Evolutionary conservation across 1,140 invertebrate species (phyloP).

Genomic region (Gryon sp.): DNA sequence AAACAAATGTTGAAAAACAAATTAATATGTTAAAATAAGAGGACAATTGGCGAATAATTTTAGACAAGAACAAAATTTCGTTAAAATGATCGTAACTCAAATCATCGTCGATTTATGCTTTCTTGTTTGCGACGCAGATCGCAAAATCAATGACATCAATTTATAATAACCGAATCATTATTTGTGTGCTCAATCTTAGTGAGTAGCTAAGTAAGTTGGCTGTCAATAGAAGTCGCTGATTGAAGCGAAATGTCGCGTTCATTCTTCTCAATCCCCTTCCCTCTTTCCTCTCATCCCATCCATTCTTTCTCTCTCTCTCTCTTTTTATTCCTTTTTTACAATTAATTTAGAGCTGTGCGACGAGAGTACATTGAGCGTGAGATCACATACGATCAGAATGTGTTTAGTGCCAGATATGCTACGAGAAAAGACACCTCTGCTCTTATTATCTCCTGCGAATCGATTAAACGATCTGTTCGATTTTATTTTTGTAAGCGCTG

Average conservation of each 20-base stretch:
- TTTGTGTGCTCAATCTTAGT: constrained; percentile 73
- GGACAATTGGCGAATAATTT: no score
- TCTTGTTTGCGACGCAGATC: constrained; percentile 1
- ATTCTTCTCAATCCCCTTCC: no score
- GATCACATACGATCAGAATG: constrained; percentile 18
- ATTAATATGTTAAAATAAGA: no score
- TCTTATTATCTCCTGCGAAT: constrained; percentile 1
- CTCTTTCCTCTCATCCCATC: background rate
- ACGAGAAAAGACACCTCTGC: background rate
- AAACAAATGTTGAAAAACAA: no score
- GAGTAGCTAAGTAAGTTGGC: constrained; percentile 56
- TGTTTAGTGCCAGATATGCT: constrained; percentile 26
- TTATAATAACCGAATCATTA: constrained; percentile 54
- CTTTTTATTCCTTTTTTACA: constrained; percentile 22
- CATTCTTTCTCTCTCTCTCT: constrained; percentile 24
- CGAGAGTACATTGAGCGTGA: background rate
- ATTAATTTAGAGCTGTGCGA: constrained; percentile 16
- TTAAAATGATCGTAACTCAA: constrained; percentile 14
- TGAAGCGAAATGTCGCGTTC: constrained; percentile 3
- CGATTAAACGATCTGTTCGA: constrained; percentile 25
- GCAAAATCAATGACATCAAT: constrained; percentile 8
- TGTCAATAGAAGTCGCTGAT: constrained; percentile 13
- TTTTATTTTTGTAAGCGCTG: constrained; percentile 46
- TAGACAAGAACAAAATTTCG: constrained; percentile 5
- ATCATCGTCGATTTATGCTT: constrained; percentile 2